phyloP scores from a whole-genome alignment of 2,797 vertebrate species.

The Labroides dimidiatus region DNA sequence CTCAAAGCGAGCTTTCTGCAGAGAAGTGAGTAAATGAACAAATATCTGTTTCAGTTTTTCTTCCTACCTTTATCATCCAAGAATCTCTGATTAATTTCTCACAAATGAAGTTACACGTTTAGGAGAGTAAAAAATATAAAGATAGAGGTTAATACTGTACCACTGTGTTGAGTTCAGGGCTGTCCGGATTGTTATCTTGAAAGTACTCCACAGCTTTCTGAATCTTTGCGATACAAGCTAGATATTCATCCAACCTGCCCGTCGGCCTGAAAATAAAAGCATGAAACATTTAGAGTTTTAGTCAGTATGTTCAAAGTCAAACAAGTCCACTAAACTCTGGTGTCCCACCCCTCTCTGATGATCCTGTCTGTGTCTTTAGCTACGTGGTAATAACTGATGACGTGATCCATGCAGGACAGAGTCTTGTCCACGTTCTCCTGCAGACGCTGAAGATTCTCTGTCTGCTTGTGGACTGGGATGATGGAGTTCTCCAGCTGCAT shows the following conservation, averaged over 20 bases:
- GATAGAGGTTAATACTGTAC: conserved; percentile 73
- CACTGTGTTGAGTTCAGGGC: conserved; percentile 97
- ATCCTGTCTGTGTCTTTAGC: conserved; percentile 96
- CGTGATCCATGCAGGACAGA: conserved; percentile 93
- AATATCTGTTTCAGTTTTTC: too few species aligned
- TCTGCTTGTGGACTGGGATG: conserved; percentile 98
- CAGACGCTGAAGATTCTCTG: conserved; percentile 96
- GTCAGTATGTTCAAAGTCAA: not conserved
- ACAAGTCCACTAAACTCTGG: not conserved
- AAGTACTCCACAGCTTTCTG: conserved; percentile 99
- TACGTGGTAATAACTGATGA: conserved; percentile 98
- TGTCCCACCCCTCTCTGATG: conserved; percentile 93
- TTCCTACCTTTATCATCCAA: too few species aligned
- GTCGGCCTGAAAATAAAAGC: conserved; percentile 84
- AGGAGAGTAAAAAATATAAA: not conserved
- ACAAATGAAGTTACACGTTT: too few species aligned
- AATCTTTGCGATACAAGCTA: conserved; percentile 94
- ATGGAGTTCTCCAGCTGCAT: conserved; percentile 99
- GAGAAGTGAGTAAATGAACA: not conserved
- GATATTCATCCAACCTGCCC: conserved; percentile 93
- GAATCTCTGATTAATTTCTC: too few species aligned
- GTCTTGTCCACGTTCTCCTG: conserved; percentile 99
- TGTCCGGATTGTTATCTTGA: conserved; percentile 98
- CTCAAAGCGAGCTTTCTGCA: conserved; percentile 96
- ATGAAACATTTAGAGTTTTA: not conserved